These are phyloP conservation scores for Phrynosoma platyrhinos DNA, from an alignment of 2,113 vertebrate species.

Conservation along the genomic window DNA sequence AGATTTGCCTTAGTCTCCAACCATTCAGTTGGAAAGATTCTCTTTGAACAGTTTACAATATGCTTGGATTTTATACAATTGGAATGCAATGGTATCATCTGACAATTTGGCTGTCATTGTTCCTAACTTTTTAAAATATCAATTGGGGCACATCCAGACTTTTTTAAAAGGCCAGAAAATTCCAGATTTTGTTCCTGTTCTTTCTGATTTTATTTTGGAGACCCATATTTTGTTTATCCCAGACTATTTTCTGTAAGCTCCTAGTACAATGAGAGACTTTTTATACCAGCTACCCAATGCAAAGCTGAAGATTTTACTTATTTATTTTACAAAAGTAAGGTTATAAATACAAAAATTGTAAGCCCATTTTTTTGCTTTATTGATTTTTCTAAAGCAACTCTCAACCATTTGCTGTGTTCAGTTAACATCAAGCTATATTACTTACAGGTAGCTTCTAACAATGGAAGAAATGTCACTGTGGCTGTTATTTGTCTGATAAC, in stretches of 20 bases:
- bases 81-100: not conserved
- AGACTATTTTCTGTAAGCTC: too few species aligned
- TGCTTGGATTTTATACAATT: not conserved
- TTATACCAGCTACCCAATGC: too few species aligned
- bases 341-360: too few species aligned
- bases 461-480: constrained; percentile 93
- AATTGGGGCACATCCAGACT: not conserved
- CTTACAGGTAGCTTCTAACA: constrained; percentile 93
- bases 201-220: too few species aligned
- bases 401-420: not conserved
- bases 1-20: not conserved
- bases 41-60: not conserved
- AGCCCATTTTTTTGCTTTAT: too few species aligned
- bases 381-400: not conserved
- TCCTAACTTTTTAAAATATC: not conserved
- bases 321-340: too few species aligned
- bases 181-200: too few species aligned
- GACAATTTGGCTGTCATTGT: not conserved
- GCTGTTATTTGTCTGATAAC: constrained; percentile 96
- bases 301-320: too few species aligned
- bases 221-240: too few species aligned
- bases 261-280: too few species aligned
- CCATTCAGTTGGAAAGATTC: not conserved
- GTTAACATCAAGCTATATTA: constrained; percentile 40
- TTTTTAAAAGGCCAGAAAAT: too few species aligned